Percentiles rank a stretch among this genome's conserved stretches.
phyloP scores from a whole-genome alignment of 1,140 invertebrate species.

The Drosophila erecta region DNA sequence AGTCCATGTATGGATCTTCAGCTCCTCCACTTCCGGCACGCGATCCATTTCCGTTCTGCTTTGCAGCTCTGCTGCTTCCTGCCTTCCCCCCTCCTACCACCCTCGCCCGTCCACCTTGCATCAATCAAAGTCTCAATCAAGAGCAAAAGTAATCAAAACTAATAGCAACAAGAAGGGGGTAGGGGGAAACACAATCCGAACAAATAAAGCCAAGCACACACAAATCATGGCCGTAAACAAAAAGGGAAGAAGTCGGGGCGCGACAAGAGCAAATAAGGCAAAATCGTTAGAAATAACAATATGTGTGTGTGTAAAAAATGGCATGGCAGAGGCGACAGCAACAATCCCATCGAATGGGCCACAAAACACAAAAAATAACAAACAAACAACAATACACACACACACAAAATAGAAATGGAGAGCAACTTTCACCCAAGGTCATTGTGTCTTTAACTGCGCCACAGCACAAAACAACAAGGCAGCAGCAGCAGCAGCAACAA shows the following conservation, averaged over 20 bases:
- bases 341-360: constrained; percentile 28
- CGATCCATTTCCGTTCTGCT: constrained; percentile 71
- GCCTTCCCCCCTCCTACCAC: background rate
- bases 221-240: constrained; percentile 42
- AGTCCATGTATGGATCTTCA: constrained; percentile 18
- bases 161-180: constrained; percentile 24
- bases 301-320: constrained; percentile 51
- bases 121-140: constrained; percentile 68
- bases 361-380: constrained; percentile 26
- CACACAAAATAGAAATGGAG: constrained; percentile 79
- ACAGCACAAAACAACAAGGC: constrained; percentile 50
- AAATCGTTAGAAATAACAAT: constrained; percentile 75
- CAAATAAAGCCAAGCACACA: constrained; percentile 29
- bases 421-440: constrained; percentile 84
- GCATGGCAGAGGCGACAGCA: constrained; percentile 33
- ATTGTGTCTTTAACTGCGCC: constrained; percentile 83
- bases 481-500: constrained; percentile 29
- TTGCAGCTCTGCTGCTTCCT: constrained; percentile 25
- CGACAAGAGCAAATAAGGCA: constrained; percentile 41
- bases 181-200: constrained; percentile 38
- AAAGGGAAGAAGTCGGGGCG: constrained; percentile 45
- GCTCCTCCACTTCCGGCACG: constrained; percentile 64
- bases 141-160: constrained; percentile 77
- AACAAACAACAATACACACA: constrained; percentile 40
- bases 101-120: constrained; percentile 13